phyloP scores from a whole-genome alignment of 2,888 invertebrate species.

The Andrena bicolor region DNA sequence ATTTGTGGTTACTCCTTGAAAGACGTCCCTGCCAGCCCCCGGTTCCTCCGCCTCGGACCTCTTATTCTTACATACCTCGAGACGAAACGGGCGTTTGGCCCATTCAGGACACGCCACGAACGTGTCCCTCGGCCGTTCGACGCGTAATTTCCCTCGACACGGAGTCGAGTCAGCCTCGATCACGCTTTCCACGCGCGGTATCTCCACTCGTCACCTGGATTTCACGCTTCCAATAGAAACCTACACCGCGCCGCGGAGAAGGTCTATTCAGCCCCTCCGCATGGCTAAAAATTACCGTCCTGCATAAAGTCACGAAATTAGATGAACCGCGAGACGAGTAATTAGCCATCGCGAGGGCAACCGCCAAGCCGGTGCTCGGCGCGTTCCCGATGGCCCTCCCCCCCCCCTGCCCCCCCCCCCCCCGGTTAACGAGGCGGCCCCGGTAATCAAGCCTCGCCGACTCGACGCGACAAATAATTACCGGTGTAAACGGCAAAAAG shows the following conservation, averaged over 20 bases:
- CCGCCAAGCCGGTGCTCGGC: background rate
- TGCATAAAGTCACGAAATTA: slow-evolving; percentile 6
- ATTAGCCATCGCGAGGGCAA: slow-evolving; percentile 33
- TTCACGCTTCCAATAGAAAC: background rate
- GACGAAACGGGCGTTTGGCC: slow-evolving; percentile 26
- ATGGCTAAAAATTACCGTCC: too few species aligned
- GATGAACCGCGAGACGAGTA: slow-evolving; percentile 17
- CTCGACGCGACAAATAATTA: slow-evolving; percentile 57
- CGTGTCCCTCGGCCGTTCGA: slow-evolving; percentile 49
- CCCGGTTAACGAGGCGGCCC: slow-evolving; percentile 43
- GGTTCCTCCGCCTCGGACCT: slow-evolving; percentile 2
- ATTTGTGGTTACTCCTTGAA: slow-evolving; percentile 78
- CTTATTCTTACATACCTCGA: slow-evolving; percentile 28
- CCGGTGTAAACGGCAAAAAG: slow-evolving; percentile 49
- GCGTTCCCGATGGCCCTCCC: slow-evolving; percentile 2
- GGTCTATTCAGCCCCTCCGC: too few species aligned
- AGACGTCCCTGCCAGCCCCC: slow-evolving; percentile 57
- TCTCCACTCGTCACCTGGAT: slow-evolving; percentile 17
- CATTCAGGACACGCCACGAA: slow-evolving; percentile 31
- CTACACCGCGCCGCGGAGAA: too few species aligned
- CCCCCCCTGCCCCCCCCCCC: background rate
- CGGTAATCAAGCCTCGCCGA: slow-evolving; percentile 28
- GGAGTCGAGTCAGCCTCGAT: slow-evolving; percentile 32
- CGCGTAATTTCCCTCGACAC: slow-evolving; percentile 58
- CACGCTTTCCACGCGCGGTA: slow-evolving; percentile 23